These are phyloP conservation scores for Orestias chungarensis DNA, from an alignment of 2,797 vertebrate genomes.

Conservation along the genomic window DNA sequence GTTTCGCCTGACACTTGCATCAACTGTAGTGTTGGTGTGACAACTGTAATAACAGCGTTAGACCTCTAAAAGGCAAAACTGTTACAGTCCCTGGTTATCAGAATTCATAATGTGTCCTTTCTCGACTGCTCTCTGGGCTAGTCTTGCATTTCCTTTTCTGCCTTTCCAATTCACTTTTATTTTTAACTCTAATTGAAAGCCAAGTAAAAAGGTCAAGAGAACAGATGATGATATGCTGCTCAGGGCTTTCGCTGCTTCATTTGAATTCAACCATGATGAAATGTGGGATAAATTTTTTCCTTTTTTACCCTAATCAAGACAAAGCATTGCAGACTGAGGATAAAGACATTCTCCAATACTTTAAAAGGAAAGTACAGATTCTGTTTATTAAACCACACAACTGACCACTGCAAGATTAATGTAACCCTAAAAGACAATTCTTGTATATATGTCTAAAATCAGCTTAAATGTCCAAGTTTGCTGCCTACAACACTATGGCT, in stretches of 20 bases:
- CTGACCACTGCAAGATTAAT: not conserved
- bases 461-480: not conserved
- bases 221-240: constrained; percentile 20
- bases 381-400: not conserved
- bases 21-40: constrained; percentile 85
- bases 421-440: not conserved
- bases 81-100: constrained; percentile 65
- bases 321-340: not conserved
- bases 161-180: constrained; percentile 16
- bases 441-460: not conserved
- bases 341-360: not conserved
- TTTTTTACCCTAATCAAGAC: constrained; percentile 2
- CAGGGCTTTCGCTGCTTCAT: constrained; percentile 9
- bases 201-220: constrained; percentile 69
- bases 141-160: constrained; percentile 19
- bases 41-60: constrained; percentile 90
- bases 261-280: constrained; percentile 1
- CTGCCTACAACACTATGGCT: not conserved
- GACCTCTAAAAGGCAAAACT: constrained; percentile 78
- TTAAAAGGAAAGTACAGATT: not conserved
- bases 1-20: constrained; percentile 83
- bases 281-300: constrained; percentile 4
- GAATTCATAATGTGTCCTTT: constrained; percentile 22
- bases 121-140: constrained; percentile 18
- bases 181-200: constrained; percentile 66